Conservation (phyloP, 2,888 invertebrate genomes). For the Drosophila picticornis region DNA sequence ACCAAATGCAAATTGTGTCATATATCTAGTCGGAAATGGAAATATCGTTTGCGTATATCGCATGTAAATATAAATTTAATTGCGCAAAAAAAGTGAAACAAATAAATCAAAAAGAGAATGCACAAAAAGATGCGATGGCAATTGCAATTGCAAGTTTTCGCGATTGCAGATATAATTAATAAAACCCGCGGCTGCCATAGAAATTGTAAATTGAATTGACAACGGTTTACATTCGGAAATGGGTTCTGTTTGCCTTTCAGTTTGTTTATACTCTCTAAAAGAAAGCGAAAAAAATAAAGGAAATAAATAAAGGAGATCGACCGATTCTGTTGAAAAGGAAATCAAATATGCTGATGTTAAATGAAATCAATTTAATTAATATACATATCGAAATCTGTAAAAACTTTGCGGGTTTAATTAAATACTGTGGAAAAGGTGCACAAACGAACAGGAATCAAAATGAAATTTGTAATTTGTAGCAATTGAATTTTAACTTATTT, state of each 20-base stretch:
- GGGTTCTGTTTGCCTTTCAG: conserved; percentile 5
- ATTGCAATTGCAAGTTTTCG: conserved; percentile 39
- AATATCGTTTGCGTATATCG: conserved; percentile 38
- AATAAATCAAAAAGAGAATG: conserved; percentile 49
- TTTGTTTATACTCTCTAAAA: conserved; percentile 6
- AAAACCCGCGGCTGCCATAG: conserved; percentile 43
- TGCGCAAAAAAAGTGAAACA: conserved; percentile 61
- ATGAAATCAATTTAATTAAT: conserved; percentile 32
- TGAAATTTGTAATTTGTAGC: not conserved
- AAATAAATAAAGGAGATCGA: not conserved
- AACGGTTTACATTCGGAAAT: conserved; percentile 18
- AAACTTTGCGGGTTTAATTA: not conserved
- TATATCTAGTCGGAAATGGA: conserved; percentile 57
- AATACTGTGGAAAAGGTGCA: not conserved
- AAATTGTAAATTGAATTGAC: conserved; percentile 66
- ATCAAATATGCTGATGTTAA: conserved; percentile 1
- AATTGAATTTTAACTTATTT: not conserved
- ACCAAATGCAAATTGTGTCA: conserved; percentile 43
- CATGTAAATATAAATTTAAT: conserved; percentile 78
- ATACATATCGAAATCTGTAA: conserved; percentile 6
- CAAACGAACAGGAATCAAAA: not conserved
- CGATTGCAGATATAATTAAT: conserved; percentile 62
- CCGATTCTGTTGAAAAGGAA: not conserved
- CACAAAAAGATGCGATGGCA: conserved; percentile 14
- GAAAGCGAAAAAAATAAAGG: conserved; percentile 16